A percentile compares a stretch with the other conserved stretches of the same genome.
Conservation (phyloP, 1,140 invertebrate species). For the Zelostemma sp. region DNA sequence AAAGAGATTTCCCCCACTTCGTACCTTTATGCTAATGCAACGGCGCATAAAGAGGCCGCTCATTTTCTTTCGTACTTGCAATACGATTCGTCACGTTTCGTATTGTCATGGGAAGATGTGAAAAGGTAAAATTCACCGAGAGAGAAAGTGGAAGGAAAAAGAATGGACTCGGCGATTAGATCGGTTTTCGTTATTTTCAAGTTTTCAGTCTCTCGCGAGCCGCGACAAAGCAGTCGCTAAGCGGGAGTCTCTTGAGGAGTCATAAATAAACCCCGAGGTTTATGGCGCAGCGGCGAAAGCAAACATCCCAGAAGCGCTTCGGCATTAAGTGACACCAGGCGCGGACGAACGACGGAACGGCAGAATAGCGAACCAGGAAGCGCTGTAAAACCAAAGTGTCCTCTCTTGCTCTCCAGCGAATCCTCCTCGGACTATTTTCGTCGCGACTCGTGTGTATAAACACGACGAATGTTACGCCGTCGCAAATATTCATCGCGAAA, state of each 20-base stretch:
- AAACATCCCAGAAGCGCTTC: conserved; percentile 3
- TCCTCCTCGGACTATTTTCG: conserved; percentile 5
- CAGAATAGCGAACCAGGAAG: no score
- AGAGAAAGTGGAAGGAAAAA: no score
- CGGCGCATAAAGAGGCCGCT: conserved; percentile 22
- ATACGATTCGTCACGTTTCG: no score
- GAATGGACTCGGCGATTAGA: no score
- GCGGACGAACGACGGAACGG: not conserved
- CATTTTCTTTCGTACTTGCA: no score
- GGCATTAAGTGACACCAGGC: conserved; percentile 2
- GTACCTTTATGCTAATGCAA: conserved; percentile 35
- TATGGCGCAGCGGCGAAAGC: conserved; percentile 10
- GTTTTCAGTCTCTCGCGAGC: not conserved
- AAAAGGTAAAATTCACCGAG: no score
- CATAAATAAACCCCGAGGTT: conserved; percentile 40
- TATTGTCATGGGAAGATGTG: no score
- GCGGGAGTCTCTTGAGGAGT: conserved; percentile 39
- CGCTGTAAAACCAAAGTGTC: not conserved
- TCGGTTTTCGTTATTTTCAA: not conserved
- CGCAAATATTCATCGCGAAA: no score
- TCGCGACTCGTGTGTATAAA: not conserved
- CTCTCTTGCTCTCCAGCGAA: not conserved
- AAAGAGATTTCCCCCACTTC: conserved; percentile 13
- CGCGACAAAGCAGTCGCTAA: conserved; percentile 16
- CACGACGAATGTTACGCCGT: no score